Percentiles rank a stretch among this genome's conserved stretches.
Conservation (phyloP, 2,888 invertebrate species). For the Sylvicola cinctus region DNA sequence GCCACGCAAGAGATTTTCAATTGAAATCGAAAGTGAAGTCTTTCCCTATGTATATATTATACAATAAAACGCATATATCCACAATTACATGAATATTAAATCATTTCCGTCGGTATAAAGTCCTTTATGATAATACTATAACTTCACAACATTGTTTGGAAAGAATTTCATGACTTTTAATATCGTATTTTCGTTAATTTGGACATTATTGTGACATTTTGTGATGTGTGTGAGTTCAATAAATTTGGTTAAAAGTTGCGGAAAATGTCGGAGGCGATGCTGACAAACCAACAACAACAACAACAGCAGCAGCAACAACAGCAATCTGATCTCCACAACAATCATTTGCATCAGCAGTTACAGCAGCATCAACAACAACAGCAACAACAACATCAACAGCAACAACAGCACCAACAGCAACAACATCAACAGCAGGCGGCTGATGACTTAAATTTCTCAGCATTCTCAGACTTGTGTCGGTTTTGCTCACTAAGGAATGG, state of each 20-base stretch:
- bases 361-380: slow-evolving; percentile 18
- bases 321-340: slow-evolving; percentile 19
- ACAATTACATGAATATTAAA: no score
- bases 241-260: slow-evolving; percentile 1
- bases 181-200: no score
- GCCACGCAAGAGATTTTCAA: no score
- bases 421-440: slow-evolving; percentile 21
- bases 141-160: no score
- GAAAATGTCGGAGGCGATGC: slow-evolving; percentile 15
- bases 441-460: slow-evolving; percentile 41
- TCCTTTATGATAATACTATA: no score
- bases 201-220: no score
- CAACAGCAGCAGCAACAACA: slow-evolving; percentile 24
- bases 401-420: slow-evolving; percentile 20
- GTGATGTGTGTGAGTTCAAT: not conserved
- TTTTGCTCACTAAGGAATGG: slow-evolving; percentile 48
- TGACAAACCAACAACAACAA: slow-evolving; percentile 15
- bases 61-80: no score
- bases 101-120: no score
- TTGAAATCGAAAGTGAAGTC: no score
- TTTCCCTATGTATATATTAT: no score
- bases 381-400: slow-evolving; percentile 19
- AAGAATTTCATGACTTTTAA: no score
- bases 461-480: slow-evolving; percentile 47
- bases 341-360: slow-evolving; percentile 7